These are phyloP conservation scores for Maniola jurtina DNA, from an alignment of 1,140 invertebrate genomes.

Conservation along the genomic window DNA sequence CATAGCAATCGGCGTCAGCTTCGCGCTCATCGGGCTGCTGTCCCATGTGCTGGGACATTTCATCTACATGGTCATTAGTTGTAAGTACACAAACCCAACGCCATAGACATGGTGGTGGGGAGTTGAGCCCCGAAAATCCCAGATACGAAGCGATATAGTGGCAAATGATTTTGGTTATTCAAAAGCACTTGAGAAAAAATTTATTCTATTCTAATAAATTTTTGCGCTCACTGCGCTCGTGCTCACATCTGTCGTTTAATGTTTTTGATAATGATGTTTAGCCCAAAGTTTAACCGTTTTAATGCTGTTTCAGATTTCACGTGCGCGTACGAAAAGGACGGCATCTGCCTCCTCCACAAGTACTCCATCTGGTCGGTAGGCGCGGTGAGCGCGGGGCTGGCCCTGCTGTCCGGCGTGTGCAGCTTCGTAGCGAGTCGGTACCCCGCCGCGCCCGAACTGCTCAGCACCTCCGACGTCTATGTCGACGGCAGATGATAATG, in stretches of 20 bases:
- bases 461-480: conserved; percentile 4
- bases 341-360: conserved; percentile 46
- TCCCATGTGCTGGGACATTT: conserved; percentile 49
- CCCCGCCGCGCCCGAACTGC: conserved; percentile 6
- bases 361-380: conserved; percentile 40
- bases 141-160: too few relatives aligned
- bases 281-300: too few relatives aligned
- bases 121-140: too few relatives aligned
- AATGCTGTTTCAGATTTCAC: conserved; percentile 49
- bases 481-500: conserved; percentile 5
- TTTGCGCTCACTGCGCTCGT: too few relatives aligned
- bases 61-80: conserved; percentile 57
- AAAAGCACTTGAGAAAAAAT: too few relatives aligned
- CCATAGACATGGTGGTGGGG: too few relatives aligned
- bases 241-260: too few relatives aligned
- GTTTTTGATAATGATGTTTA: too few relatives aligned
- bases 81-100: too few relatives aligned
- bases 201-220: too few relatives aligned
- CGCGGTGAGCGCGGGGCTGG: conserved; percentile 37
- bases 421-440: conserved; percentile 43
- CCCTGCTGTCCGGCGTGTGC: conserved; percentile 34
- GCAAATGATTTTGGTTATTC: too few relatives aligned
- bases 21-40: conserved; percentile 43
- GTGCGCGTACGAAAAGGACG: conserved; percentile 41
- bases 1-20: conserved; percentile 46